These are phyloP conservation scores for Anniella stebbinsi DNA, from an alignment of 2,797 vertebrate species.

Conservation along the genomic window DNA sequence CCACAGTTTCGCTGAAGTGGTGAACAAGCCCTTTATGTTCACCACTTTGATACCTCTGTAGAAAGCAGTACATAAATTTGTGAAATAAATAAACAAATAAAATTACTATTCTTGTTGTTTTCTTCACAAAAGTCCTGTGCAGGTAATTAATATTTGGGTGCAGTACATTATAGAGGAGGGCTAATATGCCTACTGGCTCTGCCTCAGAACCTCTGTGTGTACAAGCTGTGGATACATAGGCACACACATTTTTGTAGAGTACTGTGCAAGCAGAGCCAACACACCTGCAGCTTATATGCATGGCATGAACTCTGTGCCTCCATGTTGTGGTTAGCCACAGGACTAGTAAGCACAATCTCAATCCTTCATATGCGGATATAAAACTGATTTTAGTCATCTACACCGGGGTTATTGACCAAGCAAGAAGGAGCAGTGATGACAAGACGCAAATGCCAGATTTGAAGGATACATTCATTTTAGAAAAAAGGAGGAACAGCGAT, in stretches of 20 bases:
- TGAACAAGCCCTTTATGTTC: too few relatives aligned
- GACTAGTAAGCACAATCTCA: background rate
- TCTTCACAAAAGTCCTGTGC: background rate
- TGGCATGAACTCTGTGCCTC: background rate
- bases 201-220: background rate
- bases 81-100: too few relatives aligned
- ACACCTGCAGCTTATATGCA: background rate
- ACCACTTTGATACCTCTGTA: too few relatives aligned
- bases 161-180: background rate
- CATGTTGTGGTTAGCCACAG: background rate
- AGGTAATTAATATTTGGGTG: background rate
- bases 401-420: background rate
- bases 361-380: background rate
- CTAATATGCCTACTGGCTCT: background rate
- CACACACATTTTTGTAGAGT: background rate
- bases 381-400: background rate
- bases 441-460: background rate
- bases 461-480: background rate
- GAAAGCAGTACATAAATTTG: too few relatives aligned
- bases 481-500: background rate
- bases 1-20: too few relatives aligned
- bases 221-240: background rate
- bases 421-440: background rate
- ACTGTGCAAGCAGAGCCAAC: background rate
- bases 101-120: conserved; percentile 3